Evolutionary conservation across 1,140 invertebrate genomes (phyloP), one percentile per base, ranked within the genome.

Genomic region (Lordiphosa mommai): DNA sequence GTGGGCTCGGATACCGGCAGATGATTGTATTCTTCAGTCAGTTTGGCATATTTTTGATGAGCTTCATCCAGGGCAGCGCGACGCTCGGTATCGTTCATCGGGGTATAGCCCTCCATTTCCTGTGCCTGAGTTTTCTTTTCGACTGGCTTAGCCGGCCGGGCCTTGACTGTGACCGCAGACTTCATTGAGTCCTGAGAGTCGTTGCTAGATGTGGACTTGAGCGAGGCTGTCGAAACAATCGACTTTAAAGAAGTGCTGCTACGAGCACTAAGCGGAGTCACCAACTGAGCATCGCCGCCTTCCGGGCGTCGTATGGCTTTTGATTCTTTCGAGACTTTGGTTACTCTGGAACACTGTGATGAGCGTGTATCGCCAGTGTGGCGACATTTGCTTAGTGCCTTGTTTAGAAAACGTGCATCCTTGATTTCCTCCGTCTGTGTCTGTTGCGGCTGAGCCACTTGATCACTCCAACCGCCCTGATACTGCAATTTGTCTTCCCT

Each of bases 21-120:
- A 13, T 48, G 65, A 7, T 70, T 70, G 16, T 70, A 70, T 4
- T 70, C 66, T 14, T 61, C 48, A 27, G 56, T 48, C 7, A 70
- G 36, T 1, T 70, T 48, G 4, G 30, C 38, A 2, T 69, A 70
- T 20, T 50, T 69, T 0, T 20, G 10, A 2, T 61, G 48, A 4
- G 65, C 64, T 6, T 69, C 50, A 4, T 61, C 23, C n/a, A 61
- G 12, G 0, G 50, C 44, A 1, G 57, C 48, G 8, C 32, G 8
- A 3, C 27, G 17, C 5, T 69, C 44, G 5, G 1, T 29, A 0
- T 7, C 0, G 0, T 37, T 53, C n/a, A 66, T 8, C 3, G 43
- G 61, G n/a, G 51, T 37, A 8, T 57, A 65, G 30, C 51, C 41
- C 1, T 65, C 43, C 37, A 13, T 23, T 3, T 30, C 40, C 23